Conservation (phyloP, 1,140 invertebrate genomes). For the Helicoverpa zea region DNA sequence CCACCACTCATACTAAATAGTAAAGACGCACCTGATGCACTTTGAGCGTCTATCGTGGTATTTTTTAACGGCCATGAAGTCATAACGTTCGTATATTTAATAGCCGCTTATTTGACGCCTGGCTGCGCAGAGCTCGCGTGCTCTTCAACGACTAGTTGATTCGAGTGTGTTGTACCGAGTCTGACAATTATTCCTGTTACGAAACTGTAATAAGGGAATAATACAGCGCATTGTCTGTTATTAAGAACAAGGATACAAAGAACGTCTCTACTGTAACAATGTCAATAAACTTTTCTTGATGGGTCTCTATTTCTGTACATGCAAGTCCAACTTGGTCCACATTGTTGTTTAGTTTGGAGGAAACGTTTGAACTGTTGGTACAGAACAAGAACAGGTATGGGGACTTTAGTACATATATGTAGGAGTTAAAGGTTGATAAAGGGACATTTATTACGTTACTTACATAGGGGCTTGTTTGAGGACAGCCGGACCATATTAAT, state of each 20-base stretch:
- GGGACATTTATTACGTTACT: neutral
- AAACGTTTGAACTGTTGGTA: neutral
- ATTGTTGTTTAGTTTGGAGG: neutral
- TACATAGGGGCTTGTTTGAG: neutral
- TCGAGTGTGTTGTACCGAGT: neutral
- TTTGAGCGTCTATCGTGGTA: constrained; percentile 33
- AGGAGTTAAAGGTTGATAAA: neutral
- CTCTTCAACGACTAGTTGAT: constrained; percentile 19
- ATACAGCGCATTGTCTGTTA: neutral
- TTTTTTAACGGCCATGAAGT: constrained; percentile 38
- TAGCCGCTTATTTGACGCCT: constrained; percentile 36
- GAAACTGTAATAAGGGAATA: neutral
- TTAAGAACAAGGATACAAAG: neutral
- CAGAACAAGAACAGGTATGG: neutral
- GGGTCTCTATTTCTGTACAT: neutral
- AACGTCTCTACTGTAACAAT: neutral
- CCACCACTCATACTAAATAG: constrained; percentile 59
- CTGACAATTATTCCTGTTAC: neutral
- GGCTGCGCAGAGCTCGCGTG: constrained; percentile 33
- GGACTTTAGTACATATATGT: neutral
- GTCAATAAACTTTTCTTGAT: neutral
- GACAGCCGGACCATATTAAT: constrained; percentile 52
- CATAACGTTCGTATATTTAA: constrained; percentile 21
- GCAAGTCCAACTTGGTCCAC: neutral
- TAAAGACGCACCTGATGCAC: constrained; percentile 33